These are phyloP conservation scores for Pseudopleuronectes americanus DNA, from an alignment of 2,797 vertebrate species.

Conservation along the genomic window DNA sequence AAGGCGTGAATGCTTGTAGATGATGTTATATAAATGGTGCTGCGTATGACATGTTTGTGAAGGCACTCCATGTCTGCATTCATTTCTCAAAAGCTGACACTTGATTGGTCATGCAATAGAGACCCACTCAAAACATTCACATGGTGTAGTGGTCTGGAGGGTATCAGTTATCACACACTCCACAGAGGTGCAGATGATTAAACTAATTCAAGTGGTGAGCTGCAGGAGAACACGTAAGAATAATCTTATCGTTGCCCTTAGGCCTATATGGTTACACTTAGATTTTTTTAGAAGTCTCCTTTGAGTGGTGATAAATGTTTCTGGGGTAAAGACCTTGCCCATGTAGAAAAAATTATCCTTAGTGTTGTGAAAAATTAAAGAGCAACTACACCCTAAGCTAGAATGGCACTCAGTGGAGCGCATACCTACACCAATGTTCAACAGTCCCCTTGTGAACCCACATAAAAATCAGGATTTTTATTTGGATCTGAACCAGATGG, in stretches of 20 bases:
- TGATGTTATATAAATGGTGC: constrained; percentile 51
- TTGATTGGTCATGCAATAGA: constrained; percentile 31
- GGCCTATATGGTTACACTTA: too few species aligned
- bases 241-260: background rate
- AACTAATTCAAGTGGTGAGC: background rate
- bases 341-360: too few species aligned
- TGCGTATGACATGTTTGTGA: constrained; percentile 40
- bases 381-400: too few species aligned
- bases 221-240: background rate
- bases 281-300: too few species aligned
- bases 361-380: too few species aligned
- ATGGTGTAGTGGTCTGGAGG: background rate
- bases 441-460: too few species aligned
- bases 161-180: constrained; percentile 5
- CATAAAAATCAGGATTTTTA: too few species aligned
- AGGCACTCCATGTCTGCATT: constrained; percentile 17
- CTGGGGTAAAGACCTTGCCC: too few species aligned
- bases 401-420: too few species aligned
- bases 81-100: constrained; percentile 26
- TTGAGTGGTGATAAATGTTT: too few species aligned
- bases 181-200: constrained; percentile 10
- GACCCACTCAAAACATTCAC: constrained; percentile 15
- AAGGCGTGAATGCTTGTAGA: constrained; percentile 39
- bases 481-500: too few species aligned
- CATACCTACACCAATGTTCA: too few species aligned